Percentiles rank a stretch among this genome's conserved stretches.
Evolutionary conservation across 2,888 invertebrate genomes (phyloP).

Genomic region (Protophormia terraenovae): DNA sequence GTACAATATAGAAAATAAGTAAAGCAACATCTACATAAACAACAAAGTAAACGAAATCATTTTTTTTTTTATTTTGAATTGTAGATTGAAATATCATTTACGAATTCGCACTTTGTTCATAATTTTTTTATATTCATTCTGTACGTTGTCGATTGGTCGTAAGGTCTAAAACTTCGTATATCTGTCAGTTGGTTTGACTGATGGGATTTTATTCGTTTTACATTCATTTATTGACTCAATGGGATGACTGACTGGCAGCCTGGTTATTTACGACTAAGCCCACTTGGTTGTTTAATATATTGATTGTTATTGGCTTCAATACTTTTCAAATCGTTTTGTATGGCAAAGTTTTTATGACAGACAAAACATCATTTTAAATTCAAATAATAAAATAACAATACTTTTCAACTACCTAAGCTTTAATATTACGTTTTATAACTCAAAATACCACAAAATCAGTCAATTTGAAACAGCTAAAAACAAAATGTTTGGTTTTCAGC

Average conservation of each 20-base stretch:
- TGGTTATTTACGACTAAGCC: not conserved
- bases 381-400: slow-evolving; percentile 19
- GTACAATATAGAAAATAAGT: not conserved
- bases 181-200: not conserved
- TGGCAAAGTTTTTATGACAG: not conserved
- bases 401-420: not conserved
- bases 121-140: not conserved
- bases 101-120: not conserved
- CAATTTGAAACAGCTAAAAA: not conserved
- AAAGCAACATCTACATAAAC: not conserved
- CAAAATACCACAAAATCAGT: not conserved
- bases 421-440: not conserved
- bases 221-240: not conserved
- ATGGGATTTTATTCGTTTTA: not conserved
- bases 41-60: not conserved
- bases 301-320: not conserved
- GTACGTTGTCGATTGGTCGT: not conserved
- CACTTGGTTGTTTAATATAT: not conserved
- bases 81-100: not conserved
- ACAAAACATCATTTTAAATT: slow-evolving; percentile 23
- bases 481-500: not conserved
- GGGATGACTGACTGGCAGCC: not conserved
- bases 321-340: not conserved
- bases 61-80: slow-evolving; percentile 2
- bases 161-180: not conserved